phyloP scores from a whole-genome alignment of 2,888 invertebrate genomes.

The Trimorus sp. region DNA sequence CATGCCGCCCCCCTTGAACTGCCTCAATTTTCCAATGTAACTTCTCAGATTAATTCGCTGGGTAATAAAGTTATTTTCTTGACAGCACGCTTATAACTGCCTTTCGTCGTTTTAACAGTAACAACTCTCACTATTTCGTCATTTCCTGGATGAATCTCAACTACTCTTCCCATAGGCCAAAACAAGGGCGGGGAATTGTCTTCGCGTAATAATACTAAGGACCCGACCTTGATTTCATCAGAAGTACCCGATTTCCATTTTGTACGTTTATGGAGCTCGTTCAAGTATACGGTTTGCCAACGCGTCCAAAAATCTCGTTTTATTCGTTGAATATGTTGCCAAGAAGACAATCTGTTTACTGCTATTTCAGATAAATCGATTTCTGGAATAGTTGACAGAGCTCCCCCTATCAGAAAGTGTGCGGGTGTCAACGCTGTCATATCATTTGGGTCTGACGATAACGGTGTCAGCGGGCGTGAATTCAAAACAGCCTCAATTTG shows the following conservation, averaged over 20 bases:
- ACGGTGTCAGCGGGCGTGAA: slow-evolving; percentile 1
- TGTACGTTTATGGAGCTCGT: slow-evolving; percentile 54
- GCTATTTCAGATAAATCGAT: neutral
- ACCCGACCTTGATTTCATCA: neutral
- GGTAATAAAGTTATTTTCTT: no score
- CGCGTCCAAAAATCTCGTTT: slow-evolving; percentile 62
- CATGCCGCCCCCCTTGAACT: no score
- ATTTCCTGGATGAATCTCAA: slow-evolving; percentile 11
- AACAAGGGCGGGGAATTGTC: neutral
- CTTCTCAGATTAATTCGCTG: no score
- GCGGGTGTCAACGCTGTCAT: neutral
- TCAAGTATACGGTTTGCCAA: slow-evolving; percentile 62
- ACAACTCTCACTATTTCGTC: slow-evolving; percentile 4
- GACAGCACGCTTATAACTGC: no score
- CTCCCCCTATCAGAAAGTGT: neutral
- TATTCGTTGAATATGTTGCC: neutral
- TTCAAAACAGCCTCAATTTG: slow-evolving; percentile 16
- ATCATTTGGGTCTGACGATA: slow-evolving; percentile 16
- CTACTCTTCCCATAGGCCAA: slow-evolving; percentile 13
- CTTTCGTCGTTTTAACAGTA: no score
- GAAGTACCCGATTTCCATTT: slow-evolving; percentile 26
- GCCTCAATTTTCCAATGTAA: no score
- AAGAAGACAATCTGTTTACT: neutral
- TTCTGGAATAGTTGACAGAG: neutral
- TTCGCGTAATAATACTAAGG: no score